Conservation (phyloP, 2,113 vertebrate genomes). For the Bos taurus region DNA sequence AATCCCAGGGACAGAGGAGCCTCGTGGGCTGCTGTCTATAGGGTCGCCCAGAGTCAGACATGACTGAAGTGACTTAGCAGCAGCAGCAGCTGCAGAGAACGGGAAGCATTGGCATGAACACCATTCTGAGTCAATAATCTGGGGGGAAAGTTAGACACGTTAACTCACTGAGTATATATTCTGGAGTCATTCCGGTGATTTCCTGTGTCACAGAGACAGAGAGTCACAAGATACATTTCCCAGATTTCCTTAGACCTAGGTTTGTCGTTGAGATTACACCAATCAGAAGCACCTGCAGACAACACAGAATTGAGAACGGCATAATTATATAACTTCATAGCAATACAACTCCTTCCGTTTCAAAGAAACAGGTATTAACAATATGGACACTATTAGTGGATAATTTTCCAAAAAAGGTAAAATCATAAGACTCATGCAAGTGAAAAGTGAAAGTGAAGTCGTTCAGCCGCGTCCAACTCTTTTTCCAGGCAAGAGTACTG, state of each 20-base stretch:
- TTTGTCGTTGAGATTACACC: not conserved
- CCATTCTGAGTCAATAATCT: not conserved
- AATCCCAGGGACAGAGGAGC: not conserved
- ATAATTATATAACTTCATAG: not conserved
- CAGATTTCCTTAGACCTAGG: not conserved
- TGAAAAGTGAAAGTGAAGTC: not conserved
- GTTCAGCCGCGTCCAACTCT: fast-evolving
- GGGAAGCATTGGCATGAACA: not conserved
- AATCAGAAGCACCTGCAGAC: not conserved
- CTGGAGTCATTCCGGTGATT: not conserved
- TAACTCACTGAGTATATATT: not conserved
- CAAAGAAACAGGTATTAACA: not conserved
- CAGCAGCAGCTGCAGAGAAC: not conserved
- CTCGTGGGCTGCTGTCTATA: not conserved
- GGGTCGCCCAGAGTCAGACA: not conserved
- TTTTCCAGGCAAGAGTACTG: not conserved
- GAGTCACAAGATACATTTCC: not conserved
- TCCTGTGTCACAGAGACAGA: not conserved
- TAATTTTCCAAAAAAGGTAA: not conserved
- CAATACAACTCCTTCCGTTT: not conserved
- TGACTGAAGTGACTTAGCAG: not conserved
- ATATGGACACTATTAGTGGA: not conserved
- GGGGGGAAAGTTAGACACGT: not conserved
- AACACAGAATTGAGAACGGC: not conserved
- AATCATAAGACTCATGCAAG: not conserved